A percentile compares a stretch with the other conserved stretches of the same genome.
Conservation (phyloP, 2,888 invertebrate genomes). For the Torymus tubicola region DNA sequence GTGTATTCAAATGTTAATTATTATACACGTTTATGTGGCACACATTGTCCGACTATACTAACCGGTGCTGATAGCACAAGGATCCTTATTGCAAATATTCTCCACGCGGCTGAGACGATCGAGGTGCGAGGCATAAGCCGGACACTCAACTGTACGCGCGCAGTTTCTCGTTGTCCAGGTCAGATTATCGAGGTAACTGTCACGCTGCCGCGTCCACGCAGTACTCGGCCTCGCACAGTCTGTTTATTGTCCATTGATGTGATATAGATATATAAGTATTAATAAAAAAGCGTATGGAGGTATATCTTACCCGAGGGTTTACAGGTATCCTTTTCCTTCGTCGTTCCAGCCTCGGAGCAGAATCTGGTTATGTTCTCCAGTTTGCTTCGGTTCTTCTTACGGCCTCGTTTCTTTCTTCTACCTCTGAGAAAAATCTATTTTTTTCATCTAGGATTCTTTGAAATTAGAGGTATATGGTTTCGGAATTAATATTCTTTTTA, state of each 20-base stretch:
- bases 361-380: conserved; percentile 28
- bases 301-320: background rate
- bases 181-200: conserved; percentile 28
- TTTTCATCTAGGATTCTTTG: too few species aligned
- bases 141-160: background rate
- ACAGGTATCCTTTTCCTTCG: background rate
- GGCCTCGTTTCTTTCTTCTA: background rate
- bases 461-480: too few species aligned
- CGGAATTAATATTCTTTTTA: too few species aligned
- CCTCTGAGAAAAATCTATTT: background rate
- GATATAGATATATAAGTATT: background rate
- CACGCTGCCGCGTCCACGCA: conserved; percentile 25
- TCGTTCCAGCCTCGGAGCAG: conserved; percentile 25
- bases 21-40: background rate
- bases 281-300: background rate
- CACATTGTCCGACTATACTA: background rate
- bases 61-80: background rate
- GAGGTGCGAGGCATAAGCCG: conserved; percentile 29
- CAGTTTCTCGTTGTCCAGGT: conserved; percentile 4
- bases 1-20: too few species aligned
- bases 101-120: conserved; percentile 33
- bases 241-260: background rate
- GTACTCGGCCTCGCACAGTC: conserved; percentile 29
- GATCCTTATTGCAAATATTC: conserved; percentile 23
- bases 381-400: conserved; percentile 6